Base-by-base conservation (phyloP, 92 coral and sea anemone genomes). In the Bergia sp. region DNA sequence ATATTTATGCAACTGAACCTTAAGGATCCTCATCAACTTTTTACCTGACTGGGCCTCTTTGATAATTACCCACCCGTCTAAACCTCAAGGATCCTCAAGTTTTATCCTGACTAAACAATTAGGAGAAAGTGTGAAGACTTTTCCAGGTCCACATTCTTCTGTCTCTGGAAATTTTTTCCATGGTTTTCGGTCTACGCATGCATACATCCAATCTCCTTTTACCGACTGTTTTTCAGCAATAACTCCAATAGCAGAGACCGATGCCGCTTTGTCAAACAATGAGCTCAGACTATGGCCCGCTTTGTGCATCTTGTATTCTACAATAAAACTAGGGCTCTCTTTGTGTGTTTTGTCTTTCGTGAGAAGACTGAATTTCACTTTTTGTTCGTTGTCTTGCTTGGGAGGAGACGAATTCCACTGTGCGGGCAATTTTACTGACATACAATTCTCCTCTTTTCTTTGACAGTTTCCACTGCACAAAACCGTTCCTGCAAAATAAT, bases 31-130 rank as follows among this genome's bases (percentile, higher is more conserved):
- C 50, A 45, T 45, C 7, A 45, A n/a, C n/a, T n/a, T n/a, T 45
- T 45, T 45, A 45, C 50, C 50, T 5, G 7, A 45, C 3, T 45
- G 50, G 18, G 20, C 23, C 12, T 76, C 41, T 0, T 2, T 3
- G 39, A 5, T 36, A 1, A 21, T 64, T 47, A 13, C 23, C 37
- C 13, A 1, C 36, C 11, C 16, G 10, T 13, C 38, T 43, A 20
- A 5, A 61, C 2, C 36, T 6, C 3, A 5, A 78, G 29, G 1
- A 1, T 20, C 39, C 39, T 41, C 13, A 6, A 41, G 4, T 6
- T n/a, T 82, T 41, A 82, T n/a, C 86, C 74, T 82, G 11, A 82
- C 86, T 65, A 41, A 82, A 65, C 86, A 82, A 21, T 66, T 65
- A 12, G 69, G 20, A 16, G 76, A 82, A 23, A 82, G 50, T 5